These are phyloP conservation scores for Pecten maximus DNA, from an alignment of 2,888 invertebrate species.

Conservation along the genomic window DNA sequence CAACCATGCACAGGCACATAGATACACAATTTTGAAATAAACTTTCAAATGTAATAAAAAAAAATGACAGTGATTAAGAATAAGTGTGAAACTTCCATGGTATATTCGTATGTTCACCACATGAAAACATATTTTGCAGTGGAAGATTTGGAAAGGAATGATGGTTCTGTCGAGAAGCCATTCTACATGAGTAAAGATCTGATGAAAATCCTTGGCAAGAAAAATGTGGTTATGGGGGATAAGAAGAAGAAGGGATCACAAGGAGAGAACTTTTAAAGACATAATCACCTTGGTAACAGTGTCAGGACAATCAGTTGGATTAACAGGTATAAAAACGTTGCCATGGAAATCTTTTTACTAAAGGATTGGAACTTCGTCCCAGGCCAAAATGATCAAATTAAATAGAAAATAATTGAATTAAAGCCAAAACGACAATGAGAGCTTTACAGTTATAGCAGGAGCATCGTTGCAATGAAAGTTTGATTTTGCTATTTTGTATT, in stretches of 20 bases:
- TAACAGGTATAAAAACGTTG: neutral
- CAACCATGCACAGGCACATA: too few relatives aligned
- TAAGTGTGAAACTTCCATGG: too few relatives aligned
- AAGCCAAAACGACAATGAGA: too few relatives aligned
- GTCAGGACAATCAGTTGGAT: neutral
- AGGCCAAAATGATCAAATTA: neutral
- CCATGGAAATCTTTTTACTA: neutral
- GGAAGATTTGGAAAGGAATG: slow-evolving; percentile 97
- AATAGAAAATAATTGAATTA: neutral
- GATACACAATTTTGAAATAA: too few relatives aligned
- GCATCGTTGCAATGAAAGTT: too few relatives aligned
- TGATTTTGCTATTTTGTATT: too few relatives aligned
- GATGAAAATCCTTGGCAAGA: slow-evolving; percentile 93
- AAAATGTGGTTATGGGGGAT: slow-evolving; percentile 82
- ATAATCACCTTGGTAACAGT: neutral
- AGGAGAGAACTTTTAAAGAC: neutral
- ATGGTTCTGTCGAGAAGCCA: slow-evolving; percentile 94
- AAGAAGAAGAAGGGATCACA: neutral
- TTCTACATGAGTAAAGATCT: slow-evolving; percentile 97
- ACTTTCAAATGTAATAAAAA: too few relatives aligned
- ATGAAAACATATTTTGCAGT: slow-evolving; percentile 84
- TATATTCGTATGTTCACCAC: neutral
- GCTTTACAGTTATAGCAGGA: too few relatives aligned
- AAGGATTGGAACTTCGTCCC: neutral
- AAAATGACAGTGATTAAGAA: too few relatives aligned